phyloP scores from a whole-genome alignment of 2,113 vertebrate species.

The Nanorana parkeri region DNA sequence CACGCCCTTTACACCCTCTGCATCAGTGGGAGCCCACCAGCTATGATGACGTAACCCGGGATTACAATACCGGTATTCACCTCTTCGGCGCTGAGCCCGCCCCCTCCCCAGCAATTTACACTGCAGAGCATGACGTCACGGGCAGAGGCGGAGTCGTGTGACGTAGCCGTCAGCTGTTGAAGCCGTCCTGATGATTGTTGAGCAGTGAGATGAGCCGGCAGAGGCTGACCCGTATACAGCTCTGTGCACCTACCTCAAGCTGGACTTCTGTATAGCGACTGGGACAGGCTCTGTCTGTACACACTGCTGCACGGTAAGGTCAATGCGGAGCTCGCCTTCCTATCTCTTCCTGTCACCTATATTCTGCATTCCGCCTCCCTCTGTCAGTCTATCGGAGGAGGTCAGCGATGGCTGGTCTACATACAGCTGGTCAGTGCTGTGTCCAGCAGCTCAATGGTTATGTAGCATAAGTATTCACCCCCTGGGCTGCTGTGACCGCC shows the following conservation, averaged over 20 bases:
- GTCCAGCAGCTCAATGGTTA: too few relatives aligned
- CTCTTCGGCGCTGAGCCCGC: neutral
- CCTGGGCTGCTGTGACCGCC: too few relatives aligned
- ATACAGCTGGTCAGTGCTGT: too few relatives aligned
- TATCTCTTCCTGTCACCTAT: too few relatives aligned
- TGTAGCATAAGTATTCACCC: too few relatives aligned
- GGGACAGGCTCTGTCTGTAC: slow-evolving; percentile 14
- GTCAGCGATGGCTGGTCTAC: too few relatives aligned
- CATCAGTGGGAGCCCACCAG: too few relatives aligned
- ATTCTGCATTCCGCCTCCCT: too few relatives aligned
- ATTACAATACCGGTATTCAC: neutral
- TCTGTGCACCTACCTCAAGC: slow-evolving; percentile 44
- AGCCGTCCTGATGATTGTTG: slow-evolving; percentile 30
- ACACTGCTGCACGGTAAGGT: slow-evolving; percentile 46
- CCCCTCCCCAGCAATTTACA: slow-evolving; percentile 24
- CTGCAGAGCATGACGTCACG: slow-evolving; percentile 21
- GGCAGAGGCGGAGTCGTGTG: slow-evolving; percentile 8
- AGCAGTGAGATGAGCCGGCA: slow-evolving; percentile 48
- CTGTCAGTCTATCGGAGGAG: too few relatives aligned
- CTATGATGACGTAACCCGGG: slow-evolving; percentile 35
- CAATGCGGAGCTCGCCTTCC: neutral
- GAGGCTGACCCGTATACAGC: slow-evolving; percentile 40
- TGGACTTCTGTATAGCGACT: slow-evolving; percentile 38
- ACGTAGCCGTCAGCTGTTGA: slow-evolving; percentile 51
- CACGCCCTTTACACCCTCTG: too few relatives aligned